Evolutionary conservation across 2,797 vertebrate species (phyloP).

Genomic region (Echeneis naucrates): DNA sequence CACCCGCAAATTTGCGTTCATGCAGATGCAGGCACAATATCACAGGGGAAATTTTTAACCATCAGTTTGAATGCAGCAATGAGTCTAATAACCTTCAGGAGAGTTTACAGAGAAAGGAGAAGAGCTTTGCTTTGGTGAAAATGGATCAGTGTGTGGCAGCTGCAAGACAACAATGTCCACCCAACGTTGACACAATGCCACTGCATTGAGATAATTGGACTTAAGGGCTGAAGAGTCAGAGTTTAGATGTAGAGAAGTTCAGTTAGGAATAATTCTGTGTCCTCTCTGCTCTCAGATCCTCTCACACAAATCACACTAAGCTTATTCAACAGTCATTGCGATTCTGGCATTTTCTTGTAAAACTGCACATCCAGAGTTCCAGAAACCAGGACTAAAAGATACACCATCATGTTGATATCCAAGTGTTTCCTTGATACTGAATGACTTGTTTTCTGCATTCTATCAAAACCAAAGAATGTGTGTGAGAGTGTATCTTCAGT

Average conservation of each 20-base stretch:
- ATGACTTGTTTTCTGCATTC: background rate
- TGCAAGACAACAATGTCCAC: conserved; percentile 30
- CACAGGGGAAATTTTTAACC: conserved; percentile 49
- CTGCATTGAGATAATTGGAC: conserved; percentile 41
- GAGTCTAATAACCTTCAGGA: conserved; percentile 36
- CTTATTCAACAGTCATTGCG: conserved; percentile 4
- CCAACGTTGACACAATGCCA: conserved; percentile 8
- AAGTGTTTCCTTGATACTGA: background rate
- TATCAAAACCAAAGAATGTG: background rate
- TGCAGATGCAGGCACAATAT: background rate
- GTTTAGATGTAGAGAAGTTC: background rate
- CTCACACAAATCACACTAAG: background rate
- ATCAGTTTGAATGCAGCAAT: conserved; percentile 48
- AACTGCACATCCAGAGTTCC: background rate
- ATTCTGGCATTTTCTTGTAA: background rate
- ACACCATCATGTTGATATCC: background rate
- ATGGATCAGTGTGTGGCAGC: background rate
- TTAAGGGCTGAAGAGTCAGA: background rate
- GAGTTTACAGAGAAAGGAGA: conserved; percentile 1
- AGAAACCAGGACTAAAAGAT: background rate
- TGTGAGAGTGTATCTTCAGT: background rate
- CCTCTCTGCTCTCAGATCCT: background rate
- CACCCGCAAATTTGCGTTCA: background rate
- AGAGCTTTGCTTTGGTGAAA: background rate
- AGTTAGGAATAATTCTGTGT: conserved; percentile 18